Conservation (phyloP, 2,888 invertebrate species). For the Parthenolecanium corni region DNA sequence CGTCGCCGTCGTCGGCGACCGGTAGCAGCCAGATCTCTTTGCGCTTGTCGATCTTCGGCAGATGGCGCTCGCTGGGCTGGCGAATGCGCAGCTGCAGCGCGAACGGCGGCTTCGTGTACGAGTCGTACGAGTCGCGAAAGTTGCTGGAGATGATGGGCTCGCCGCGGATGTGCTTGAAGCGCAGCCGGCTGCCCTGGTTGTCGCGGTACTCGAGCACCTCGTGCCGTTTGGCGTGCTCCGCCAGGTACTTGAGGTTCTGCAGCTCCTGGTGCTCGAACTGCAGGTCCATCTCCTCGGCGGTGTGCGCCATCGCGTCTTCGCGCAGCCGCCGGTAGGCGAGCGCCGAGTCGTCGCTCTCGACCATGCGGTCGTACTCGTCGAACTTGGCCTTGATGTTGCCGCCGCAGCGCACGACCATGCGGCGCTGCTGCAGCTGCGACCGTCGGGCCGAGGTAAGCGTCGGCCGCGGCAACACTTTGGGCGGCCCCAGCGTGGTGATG, state of each 20-base stretch:
- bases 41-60: slow-evolving; percentile 7
- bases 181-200: neutral
- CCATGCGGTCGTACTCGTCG: neutral
- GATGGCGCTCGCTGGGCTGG: neutral
- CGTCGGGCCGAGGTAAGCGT: slow-evolving; percentile 6
- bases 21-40: slow-evolving; percentile 3
- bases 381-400: slow-evolving; percentile 3
- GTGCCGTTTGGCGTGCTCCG: neutral
- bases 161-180: neutral
- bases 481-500: neutral
- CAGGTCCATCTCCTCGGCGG: slow-evolving; percentile 2
- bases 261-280: slow-evolving; percentile 4
- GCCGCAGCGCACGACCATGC: slow-evolving; percentile 6
- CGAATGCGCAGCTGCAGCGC: neutral
- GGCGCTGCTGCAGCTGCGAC: neutral
- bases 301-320: slow-evolving; percentile 3
- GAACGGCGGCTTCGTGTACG: slow-evolving; percentile 4
- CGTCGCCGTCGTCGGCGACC: neutral
- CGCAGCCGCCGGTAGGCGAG: neutral
- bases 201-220: neutral
- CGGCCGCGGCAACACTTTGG: neutral
- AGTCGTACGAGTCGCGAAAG: slow-evolving; percentile 11
- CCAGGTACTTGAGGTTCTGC: neutral
- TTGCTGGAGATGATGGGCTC: slow-evolving; percentile 5
- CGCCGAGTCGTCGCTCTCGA: neutral